Percentiles rank a stretch among this genome's conserved stretches.
These are phyloP conservation scores for Leptinotarsa lineolata DNA, from an alignment of 1,140 invertebrate species.

Conservation along the genomic window DNA sequence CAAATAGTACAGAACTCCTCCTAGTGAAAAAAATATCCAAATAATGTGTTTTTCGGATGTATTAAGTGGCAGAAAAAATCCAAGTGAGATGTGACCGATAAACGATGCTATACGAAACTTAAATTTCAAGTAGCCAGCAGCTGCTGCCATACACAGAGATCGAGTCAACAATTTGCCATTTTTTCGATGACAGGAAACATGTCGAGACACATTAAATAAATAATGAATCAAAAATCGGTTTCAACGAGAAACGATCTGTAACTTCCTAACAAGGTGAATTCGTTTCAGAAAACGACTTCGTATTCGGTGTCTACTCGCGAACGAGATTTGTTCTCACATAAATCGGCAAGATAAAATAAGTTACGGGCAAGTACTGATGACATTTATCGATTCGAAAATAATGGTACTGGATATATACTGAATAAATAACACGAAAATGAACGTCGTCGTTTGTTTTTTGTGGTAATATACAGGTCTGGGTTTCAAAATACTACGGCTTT, in stretches of 20 bases:
- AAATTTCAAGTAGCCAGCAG: too few relatives aligned
- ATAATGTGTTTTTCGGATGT: too few relatives aligned
- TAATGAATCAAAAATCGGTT: constrained; percentile 1
- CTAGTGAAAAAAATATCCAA: too few relatives aligned
- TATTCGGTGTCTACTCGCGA: constrained; percentile 3
- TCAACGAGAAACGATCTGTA: neutral
- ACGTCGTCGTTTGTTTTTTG: too few relatives aligned
- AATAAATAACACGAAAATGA: neutral
- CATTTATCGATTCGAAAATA: neutral
- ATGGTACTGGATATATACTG: neutral
- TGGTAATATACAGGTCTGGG: too few relatives aligned
- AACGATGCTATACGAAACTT: too few relatives aligned
- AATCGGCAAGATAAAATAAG: constrained; percentile 22
- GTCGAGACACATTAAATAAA: constrained; percentile 1
- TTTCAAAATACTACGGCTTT: too few relatives aligned
- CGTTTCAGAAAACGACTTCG: neutral
- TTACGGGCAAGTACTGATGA: constrained; percentile 4
- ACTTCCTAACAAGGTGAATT: constrained; percentile 22
- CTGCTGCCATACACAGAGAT: neutral
- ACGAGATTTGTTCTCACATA: constrained; percentile 28
- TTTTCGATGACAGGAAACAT: neutral
- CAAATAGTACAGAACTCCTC: too few relatives aligned
- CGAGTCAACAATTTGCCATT: neutral
- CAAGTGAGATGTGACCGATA: too few relatives aligned
- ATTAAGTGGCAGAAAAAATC: too few relatives aligned